These are phyloP conservation scores for Rhogogaster chlorosoma DNA, from an alignment of 2,888 invertebrate species.

Conservation along the genomic window DNA sequence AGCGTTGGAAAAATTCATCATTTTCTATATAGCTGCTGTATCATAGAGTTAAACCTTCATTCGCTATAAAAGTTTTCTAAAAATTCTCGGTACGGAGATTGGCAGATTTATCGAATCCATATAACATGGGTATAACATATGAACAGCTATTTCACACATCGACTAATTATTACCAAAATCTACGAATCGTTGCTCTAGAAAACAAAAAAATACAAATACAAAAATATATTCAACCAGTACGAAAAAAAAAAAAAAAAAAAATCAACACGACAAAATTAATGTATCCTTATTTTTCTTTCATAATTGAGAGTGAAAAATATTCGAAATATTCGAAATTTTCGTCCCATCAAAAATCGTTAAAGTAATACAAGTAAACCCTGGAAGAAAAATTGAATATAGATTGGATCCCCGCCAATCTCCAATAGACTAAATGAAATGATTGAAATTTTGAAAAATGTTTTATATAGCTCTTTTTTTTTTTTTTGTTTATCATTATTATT, in stretches of 20 bases:
- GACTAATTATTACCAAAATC: not conserved
- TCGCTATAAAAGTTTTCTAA: not conserved
- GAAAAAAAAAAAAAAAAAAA: not conserved
- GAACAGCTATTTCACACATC: not conserved
- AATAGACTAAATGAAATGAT: not conserved
- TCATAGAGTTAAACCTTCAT: not conserved
- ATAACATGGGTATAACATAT: not conserved
- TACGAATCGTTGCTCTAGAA: not conserved
- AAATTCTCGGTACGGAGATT: not conserved
- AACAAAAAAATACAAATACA: too few relatives aligned
- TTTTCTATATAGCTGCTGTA: not conserved
- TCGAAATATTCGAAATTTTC: too few relatives aligned
- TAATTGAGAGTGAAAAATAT: too few relatives aligned
- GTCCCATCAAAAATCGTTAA: not conserved
- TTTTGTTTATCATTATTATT: not conserved
- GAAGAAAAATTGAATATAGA: not conserved
- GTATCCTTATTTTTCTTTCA: not conserved
- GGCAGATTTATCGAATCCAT: not conserved
- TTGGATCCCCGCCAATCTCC: not conserved
- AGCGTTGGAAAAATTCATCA: not conserved
- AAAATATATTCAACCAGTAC: too few relatives aligned
- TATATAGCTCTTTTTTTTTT: not conserved
- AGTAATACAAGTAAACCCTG: not conserved
- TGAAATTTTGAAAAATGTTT: slow-evolving; percentile 5
- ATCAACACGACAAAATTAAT: not conserved